These are phyloP conservation scores for Trichonephila inaurata DNA, from an alignment of 1,140 invertebrate species.

Conservation along the genomic window DNA sequence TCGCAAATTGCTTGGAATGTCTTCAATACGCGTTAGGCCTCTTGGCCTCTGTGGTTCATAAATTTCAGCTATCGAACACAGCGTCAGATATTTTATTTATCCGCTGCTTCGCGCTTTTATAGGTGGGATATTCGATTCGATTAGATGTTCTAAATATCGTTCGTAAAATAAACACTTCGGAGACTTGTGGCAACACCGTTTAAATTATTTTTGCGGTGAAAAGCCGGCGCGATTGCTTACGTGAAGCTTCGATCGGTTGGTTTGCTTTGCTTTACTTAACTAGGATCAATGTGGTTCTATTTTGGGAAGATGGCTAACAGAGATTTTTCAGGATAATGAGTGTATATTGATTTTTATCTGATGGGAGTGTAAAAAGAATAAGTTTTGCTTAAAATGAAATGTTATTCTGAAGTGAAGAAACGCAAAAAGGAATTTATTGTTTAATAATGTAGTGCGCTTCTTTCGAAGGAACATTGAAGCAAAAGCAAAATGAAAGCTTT, in stretches of 20 bases:
- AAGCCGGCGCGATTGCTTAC: background rate
- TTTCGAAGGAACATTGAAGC: background rate
- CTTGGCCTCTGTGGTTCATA: background rate
- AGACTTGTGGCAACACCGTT: constrained; percentile 25
- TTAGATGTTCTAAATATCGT: constrained; percentile 9
- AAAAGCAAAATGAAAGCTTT: too few relatives aligned
- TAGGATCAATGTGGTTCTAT: background rate
- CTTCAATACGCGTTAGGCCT: constrained; percentile 8
- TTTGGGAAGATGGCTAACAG: background rate
- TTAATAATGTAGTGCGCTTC: background rate
- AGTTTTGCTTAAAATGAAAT: background rate
- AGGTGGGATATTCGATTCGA: background rate
- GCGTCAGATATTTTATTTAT: constrained; percentile 11
- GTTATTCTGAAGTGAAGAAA: background rate
- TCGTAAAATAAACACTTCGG: constrained; percentile 15
- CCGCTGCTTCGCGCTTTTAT: background rate
- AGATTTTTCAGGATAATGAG: constrained; percentile 14
- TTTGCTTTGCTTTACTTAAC: background rate
- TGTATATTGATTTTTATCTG: background rate
- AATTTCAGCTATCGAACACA: constrained; percentile 1
- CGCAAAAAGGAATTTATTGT: background rate
- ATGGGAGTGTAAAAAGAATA: background rate
- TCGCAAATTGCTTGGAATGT: constrained; percentile 2
- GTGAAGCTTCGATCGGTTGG: background rate
- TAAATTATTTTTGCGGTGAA: constrained; percentile 5